Conservation (phyloP, 1,140 invertebrate species). For the Brachionus manjavacas region DNA sequence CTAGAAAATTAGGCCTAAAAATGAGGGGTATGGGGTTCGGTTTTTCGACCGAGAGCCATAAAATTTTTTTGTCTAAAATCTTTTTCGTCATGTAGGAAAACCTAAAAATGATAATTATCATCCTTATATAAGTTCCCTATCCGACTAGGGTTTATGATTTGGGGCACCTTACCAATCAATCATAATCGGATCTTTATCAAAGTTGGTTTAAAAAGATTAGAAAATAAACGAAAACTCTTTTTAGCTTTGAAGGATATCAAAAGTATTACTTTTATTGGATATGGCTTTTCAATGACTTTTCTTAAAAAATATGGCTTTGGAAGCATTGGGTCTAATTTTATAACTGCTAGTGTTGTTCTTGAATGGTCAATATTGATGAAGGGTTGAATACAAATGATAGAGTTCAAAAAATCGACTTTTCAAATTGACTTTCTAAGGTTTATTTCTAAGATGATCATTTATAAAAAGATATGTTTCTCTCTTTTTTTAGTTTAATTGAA, state of each 20-base stretch:
- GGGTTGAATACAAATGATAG: slow-evolving; percentile 44
- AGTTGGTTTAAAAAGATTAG: neutral
- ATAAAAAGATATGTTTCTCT: neutral
- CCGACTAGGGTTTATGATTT: too few relatives aligned
- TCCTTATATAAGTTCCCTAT: too few relatives aligned
- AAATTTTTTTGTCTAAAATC: too few relatives aligned
- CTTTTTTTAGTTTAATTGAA: slow-evolving; percentile 64
- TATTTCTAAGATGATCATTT: neutral
- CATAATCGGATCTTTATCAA: neutral
- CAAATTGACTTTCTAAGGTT: slow-evolving; percentile 45
- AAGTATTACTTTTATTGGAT: slow-evolving; percentile 90
- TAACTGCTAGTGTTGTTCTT: slow-evolving; percentile 45
- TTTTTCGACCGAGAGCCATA: too few relatives aligned
- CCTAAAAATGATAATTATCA: too few relatives aligned
- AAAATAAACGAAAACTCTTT: neutral
- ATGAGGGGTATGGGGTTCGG: too few relatives aligned
- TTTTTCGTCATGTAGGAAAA: too few relatives aligned
- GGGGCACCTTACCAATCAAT: too few relatives aligned
- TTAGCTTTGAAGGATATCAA: slow-evolving; percentile 47
- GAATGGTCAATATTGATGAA: slow-evolving; percentile 42
- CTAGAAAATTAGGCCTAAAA: too few relatives aligned
- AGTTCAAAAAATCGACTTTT: slow-evolving; percentile 44
- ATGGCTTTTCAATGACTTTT: slow-evolving; percentile 89
- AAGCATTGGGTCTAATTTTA: slow-evolving; percentile 44
- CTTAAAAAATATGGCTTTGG: slow-evolving; percentile 69